Evolutionary conservation across 2,888 invertebrate species (phyloP).

Genomic region (Drosophila mettleri): DNA sequence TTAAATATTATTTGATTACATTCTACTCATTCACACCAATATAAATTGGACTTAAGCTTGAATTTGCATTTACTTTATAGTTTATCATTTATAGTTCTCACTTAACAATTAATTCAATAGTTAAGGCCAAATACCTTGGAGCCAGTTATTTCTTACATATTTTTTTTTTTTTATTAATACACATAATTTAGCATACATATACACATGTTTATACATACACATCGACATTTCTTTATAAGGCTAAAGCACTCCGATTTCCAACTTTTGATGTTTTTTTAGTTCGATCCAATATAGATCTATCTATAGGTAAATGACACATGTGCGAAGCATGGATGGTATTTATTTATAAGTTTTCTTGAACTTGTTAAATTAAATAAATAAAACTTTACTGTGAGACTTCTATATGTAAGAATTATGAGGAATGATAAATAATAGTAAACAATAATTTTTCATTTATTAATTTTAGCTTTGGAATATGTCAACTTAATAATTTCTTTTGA

Average conservation of each 20-base stretch:
- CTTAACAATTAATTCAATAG: conserved; percentile 52
- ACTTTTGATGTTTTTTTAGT: background rate
- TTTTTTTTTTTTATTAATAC: conserved; percentile 32
- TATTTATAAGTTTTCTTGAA: conserved; percentile 6
- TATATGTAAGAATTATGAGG: conserved; percentile 30
- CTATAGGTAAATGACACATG: background rate
- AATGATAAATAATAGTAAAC: conserved; percentile 44
- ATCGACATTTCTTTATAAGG: conserved; percentile 2
- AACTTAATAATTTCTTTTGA: conserved; percentile 31
- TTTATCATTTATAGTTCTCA: conserved; percentile 16
- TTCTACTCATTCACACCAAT: conserved; percentile 27
- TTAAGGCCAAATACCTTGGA: conserved; percentile 30
- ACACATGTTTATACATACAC: conserved; percentile 11
- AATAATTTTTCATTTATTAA: conserved; percentile 17
- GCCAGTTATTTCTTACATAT: conserved; percentile 41
- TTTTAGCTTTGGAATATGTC: conserved; percentile 34
- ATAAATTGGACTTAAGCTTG: conserved; percentile 26
- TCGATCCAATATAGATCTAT: background rate
- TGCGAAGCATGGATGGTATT: conserved; percentile 2
- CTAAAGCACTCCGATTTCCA: conserved; percentile 1
- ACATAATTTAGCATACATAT: conserved; percentile 27
- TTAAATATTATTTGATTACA: conserved; percentile 25
- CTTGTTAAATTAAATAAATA: conserved; percentile 31
- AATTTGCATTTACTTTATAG: conserved; percentile 12
- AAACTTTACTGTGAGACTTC: conserved; percentile 28